Evolutionary conservation across 2,797 vertebrate species (phyloP).

Genomic region (Acrossocheilus fasciatus): DNA sequence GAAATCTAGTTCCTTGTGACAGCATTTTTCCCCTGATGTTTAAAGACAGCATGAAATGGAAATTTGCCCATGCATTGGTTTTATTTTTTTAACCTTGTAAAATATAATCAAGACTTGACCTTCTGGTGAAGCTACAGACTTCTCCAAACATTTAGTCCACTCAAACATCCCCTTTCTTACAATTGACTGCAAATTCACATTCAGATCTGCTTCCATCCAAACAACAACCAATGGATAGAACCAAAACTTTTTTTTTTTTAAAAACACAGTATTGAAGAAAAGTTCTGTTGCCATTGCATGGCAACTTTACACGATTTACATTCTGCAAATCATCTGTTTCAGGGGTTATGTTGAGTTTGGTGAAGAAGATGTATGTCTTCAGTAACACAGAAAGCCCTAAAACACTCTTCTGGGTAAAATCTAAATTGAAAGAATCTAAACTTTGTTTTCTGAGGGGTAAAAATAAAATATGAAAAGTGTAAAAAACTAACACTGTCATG

Average conservation of each 20-base stretch:
- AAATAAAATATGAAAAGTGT: not conserved
- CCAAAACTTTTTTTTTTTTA: not conserved
- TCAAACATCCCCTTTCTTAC: not conserved
- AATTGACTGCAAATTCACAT: not conserved
- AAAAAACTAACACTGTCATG: not conserved
- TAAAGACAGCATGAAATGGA: not conserved
- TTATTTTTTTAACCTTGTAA: not conserved
- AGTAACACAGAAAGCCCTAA: not conserved
- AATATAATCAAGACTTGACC: not conserved
- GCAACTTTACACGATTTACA: not conserved
- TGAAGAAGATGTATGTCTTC: not conserved
- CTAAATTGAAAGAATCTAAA: not conserved
- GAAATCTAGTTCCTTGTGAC: slow-evolving; percentile 37
- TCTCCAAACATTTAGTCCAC: not conserved
- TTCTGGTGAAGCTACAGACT: not conserved
- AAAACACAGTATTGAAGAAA: not conserved
- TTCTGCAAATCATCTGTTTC: not conserved
- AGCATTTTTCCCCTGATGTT: slow-evolving; percentile 26
- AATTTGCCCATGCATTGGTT: not conserved
- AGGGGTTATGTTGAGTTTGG: not conserved
- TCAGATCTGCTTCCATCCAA: not conserved
- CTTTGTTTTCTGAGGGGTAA: not conserved
- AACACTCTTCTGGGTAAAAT: not conserved
- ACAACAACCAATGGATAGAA: not conserved
- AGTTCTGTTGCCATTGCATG: not conserved